Evolutionary conservation across 2,888 invertebrate genomes (phyloP), one percentile per base, ranked within the genome.

Genomic region (Torymus texanus): DNA sequence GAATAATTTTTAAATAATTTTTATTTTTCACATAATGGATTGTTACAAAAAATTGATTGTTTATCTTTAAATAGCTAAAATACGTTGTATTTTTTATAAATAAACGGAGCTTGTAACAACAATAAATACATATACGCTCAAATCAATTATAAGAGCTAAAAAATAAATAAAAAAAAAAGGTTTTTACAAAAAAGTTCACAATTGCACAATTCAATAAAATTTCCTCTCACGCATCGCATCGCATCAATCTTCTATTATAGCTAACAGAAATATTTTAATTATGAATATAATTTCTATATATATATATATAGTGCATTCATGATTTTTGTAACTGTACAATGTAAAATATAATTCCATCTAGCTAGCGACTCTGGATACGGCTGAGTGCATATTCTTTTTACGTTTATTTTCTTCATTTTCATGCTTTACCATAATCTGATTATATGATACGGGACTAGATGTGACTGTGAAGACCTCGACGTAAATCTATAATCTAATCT

Each of bases 341-440:
- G 89, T 88, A 89, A 90, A 89, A 89, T 90, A 90, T 89, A 88
- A 87, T 88, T 88, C 88, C 88, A 87, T 88, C 90, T 88, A 88
- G 83, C 88, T 88, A 87, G 88, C 86, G 83, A 86, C 82, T 86
- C 86, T 85, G 86, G 83, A 83, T 86, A 86, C 85, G 85, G 81
- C 84, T 85, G 86, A 85, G 85, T 83, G 82, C 81, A 83, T 84
- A 80, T 83, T 80, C 82, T 84, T 78, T 81, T 83, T 76, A 74
- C 66, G 72, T 62, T 80, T 77, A 70, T 83, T 81, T 79, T 82
- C 58, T 73, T 82, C 75, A 55, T 80, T 55, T 83, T 81, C 53
- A 61, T 74, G 58, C 61, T 18, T 62, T 59, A 55, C 16, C 73
- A 67, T 79, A 56, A 65, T 75, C 56, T 75, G 62, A 78, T 74